These are phyloP conservation scores for Dryas iulia DNA, from an alignment of 1,140 invertebrate species.

Conservation along the genomic window DNA sequence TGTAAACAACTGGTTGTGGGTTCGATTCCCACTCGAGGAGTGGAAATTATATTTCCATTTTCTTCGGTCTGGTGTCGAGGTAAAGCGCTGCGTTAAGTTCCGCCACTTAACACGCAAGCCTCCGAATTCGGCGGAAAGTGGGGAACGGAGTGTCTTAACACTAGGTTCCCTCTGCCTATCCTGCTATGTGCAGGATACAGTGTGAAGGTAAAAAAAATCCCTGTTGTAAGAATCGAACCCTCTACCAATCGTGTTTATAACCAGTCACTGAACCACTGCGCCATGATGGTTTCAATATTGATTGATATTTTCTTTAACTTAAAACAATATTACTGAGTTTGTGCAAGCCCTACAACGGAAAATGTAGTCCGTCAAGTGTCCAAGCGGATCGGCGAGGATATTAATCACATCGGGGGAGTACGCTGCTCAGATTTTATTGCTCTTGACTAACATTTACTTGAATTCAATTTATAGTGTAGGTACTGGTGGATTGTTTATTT, in stretches of 20 bases:
- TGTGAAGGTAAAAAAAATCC: neutral
- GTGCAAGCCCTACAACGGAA: neutral
- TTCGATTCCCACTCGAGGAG: neutral
- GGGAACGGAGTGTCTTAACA: neutral
- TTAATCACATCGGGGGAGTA: constrained; percentile 17
- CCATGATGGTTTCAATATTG: too few relatives aligned
- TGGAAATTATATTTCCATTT: neutral
- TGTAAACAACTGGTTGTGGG: neutral
- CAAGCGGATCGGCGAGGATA: constrained; percentile 20
- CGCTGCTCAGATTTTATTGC: constrained; percentile 22
- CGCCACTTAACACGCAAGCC: neutral
- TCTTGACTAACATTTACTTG: constrained; percentile 21
- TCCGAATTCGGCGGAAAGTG: too few relatives aligned
- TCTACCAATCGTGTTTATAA: too few relatives aligned
- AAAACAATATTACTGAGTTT: neutral
- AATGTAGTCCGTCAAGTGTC: constrained; percentile 20
- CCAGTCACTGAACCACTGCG: too few relatives aligned
- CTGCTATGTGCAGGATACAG: too few relatives aligned
- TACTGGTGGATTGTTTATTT: neutral
- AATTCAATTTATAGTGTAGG: constrained; percentile 1
- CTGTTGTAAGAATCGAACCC: too few relatives aligned
- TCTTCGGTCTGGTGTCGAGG: neutral
- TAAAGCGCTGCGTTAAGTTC: neutral
- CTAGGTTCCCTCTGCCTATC: neutral
- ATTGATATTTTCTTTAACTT: too few relatives aligned